Evolutionary conservation across 2,113 vertebrate genomes (phyloP), one percentile per base, ranked within the genome.

Genomic region (Labeo catla): DNA sequence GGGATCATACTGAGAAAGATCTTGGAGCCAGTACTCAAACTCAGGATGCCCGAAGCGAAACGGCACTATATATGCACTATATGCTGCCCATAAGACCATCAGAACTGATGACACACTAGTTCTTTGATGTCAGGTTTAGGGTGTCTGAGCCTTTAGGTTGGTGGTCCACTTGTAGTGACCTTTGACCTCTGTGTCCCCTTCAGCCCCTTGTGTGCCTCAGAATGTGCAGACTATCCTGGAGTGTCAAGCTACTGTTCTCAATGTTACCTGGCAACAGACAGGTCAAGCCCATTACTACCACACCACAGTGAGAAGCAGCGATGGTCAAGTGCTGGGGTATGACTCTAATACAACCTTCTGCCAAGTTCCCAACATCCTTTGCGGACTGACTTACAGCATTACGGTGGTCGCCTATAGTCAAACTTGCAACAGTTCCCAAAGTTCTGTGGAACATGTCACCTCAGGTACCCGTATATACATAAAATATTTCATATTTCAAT

Each of bases 161-260:
- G 54, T 57, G 6, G 23, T 28, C 12, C 49, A 16, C 59, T 43
- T 50, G 10, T 54, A 81, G n/a, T 36, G 12, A 52, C 50, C 23
- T 59, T 21, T 81, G 15, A 77, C 16, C 63, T 68, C 77, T 68
- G 9, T 74, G 23, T 81, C 5, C n/a, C 16, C 78, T 86, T 12
- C 89, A 96, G 95, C 92, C 77, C 95, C 95, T 0, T 96, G 95
- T 61, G 88, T 91, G 21, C 94, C 95, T 43, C 78, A 91, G 28
- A 83, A 91, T 1, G 34, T 95, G 21, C 87, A 91, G 57, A 79
- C 36, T 11, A 1, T 87, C 52, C 86, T 95, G 0, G 84, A 91
- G 70, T 96, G 94, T 86, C 89, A 86, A 49, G 89, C 91, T 4
- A 93, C 92, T 3, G 88, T 89, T 61, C 88, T 95, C 57, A 94